Evolutionary conservation across 2,113 vertebrate species (phyloP).

Genomic region (Megaceryle torquata): DNA sequence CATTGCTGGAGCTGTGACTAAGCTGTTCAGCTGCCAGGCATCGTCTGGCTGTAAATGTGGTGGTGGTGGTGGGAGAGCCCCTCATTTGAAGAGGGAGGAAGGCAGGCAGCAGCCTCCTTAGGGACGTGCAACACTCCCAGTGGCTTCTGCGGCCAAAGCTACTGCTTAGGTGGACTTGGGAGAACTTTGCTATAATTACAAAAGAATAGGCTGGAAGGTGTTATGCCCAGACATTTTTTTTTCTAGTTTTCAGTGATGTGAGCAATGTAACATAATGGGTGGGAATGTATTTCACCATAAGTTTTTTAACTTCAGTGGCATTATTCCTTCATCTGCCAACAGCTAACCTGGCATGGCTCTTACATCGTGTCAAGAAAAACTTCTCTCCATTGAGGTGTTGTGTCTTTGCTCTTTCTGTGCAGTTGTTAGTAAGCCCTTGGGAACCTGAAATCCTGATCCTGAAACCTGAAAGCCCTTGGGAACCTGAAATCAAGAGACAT

Average conservation of each 20-base stretch:
- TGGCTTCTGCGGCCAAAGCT: background rate
- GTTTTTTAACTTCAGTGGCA: background rate
- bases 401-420: background rate
- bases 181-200: background rate
- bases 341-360: background rate
- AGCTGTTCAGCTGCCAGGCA: background rate
- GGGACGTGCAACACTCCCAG: fast-evolving
- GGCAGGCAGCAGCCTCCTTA: background rate
- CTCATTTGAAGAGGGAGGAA: background rate
- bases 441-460: background rate
- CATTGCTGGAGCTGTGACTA: background rate
- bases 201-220: background rate
- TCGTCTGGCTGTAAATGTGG: fast-evolving
- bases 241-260: background rate
- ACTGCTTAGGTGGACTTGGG: background rate
- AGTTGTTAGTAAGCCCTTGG: background rate
- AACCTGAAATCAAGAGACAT: background rate
- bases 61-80: background rate
- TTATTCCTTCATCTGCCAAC: background rate
- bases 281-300: background rate
- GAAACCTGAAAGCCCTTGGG: background rate
- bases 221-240: background rate
- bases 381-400: background rate
- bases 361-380: background rate
- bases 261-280: background rate